Base-by-base conservation (phyloP, 2,113 vertebrate genomes). In the Oncorhynchus masou region DNA sequence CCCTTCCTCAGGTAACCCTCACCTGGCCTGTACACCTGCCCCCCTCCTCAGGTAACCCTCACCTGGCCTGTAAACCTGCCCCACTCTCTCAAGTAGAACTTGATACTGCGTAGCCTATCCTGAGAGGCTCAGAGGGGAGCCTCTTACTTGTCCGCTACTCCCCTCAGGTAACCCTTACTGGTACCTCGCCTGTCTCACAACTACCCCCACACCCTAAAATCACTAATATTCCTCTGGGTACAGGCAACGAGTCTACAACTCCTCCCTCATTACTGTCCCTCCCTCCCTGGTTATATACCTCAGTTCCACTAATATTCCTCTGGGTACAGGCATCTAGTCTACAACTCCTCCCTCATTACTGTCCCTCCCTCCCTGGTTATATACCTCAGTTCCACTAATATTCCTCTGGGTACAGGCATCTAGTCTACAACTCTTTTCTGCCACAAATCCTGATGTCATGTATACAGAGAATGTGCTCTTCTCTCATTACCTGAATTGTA, bases 1-100 rank as follows among this genome's bases (percentile, higher is more conserved):
- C 94, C 84, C 95, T 8, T 9, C 25, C 11, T 11, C 20, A 2
- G 45, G 7, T 12, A 6, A 73, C 64, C 59, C 65, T 13, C 65
- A 19, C 79, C 65, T 69, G 27, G 27, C 3, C 27, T 29, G 27
- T 29, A 0, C 27, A 29, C 27, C 27, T 29, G 27, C 27, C 27
- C 27, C 27, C 27, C n/a, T 29, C 27, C 27, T 29, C 27, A 0
- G 27, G 27, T 29, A 29, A 29, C 27, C 27, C 27, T 29, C 27
- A 3, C 45, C 5, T 68, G 4, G 60, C 62, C 77, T 29, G 27
- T 15, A 54, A 16, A 72, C 13, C 45, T 39, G 2, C 39, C 39
- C 12, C 31, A 74, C 24, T 20, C 31, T 78, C 6, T 68, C 24
- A 75, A 3, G 31, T 1, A 48, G 60, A 45, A 45, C 66, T 76